Evolutionary conservation across 2,888 invertebrate species (phyloP), one percentile per base, ranked within the genome.

Genomic region (Dastarcus helophoroides): DNA sequence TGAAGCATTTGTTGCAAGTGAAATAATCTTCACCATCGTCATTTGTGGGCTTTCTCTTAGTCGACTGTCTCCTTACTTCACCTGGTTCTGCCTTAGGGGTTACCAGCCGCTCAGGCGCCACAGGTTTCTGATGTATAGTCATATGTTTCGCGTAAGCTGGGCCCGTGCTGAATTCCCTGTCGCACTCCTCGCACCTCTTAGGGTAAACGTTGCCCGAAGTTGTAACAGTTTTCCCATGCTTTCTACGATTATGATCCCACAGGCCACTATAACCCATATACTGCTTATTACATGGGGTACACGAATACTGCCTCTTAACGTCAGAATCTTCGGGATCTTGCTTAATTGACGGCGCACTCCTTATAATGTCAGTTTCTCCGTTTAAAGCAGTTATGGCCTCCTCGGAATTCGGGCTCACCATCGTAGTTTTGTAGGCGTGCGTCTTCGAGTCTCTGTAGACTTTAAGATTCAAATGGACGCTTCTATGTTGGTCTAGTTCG

Each of bases 361-460:
- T 67, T 44, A 78, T 79, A 14, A 69, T 60, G 10, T 68, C 65
- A 38, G 76, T 76, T 45, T 63, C 65, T 40, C 68, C 64, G 42
- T 67, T 66, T 1, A 39, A 15, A 27, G 5, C 44, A 42, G n/a
- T n/a, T n/a, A n/a, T n/a, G 4, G 48, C 44, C 2, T 60, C 50
- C 2, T 58, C 53, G 2, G 54, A 53, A 2, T 62, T 62, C 0
- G 69, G 66, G 39, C 69, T 71, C 3, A 54, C 40, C 43, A 68
- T 64, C 22, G 68, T 65, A 7, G 68, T 68, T 38, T 69, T 71
- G 39, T 73, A 73, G 1, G 68, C 62, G 22, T 71, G 56, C 27
- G 72, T 71, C 44, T 72, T 69, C 0, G 76, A 70, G 28, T 76
- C 76, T 42, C 74, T 70, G 47, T 73, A 77, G 27, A 77, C 67